A percentile compares a stretch with the other conserved stretches of the same genome.
Conservation (phyloP, 2,888 invertebrate genomes). For the Dascillus cervinus region DNA sequence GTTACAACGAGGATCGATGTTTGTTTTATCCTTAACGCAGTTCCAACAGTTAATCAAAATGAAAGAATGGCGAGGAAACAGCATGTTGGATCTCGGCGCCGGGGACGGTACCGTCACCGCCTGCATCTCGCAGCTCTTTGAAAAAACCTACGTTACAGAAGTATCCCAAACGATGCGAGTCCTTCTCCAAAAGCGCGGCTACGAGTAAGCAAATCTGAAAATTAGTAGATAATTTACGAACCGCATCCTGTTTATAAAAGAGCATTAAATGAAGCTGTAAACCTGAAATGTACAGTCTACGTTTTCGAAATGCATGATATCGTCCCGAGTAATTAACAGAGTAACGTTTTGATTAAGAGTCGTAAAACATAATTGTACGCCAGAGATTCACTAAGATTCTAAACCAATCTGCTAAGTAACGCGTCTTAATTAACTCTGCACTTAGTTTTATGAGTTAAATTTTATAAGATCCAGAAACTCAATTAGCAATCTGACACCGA, state of each 20-base stretch:
- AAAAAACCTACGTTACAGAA: slow-evolving; percentile 79
- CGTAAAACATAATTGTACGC: slow-evolving; percentile 30
- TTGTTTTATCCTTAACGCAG: slow-evolving; percentile 82
- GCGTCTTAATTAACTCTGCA: slow-evolving; percentile 34
- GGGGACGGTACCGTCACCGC: slow-evolving; percentile 93
- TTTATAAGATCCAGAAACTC: slow-evolving; percentile 30
- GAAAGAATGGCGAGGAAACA: slow-evolving; percentile 39
- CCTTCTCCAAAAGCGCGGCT: slow-evolving; percentile 67
- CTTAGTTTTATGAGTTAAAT: slow-evolving; percentile 35
- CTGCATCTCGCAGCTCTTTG: slow-evolving; percentile 66
- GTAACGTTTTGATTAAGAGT: slow-evolving; percentile 24
- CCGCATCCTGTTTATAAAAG: too few relatives aligned
- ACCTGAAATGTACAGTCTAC: too few relatives aligned
- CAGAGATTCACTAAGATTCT: slow-evolving; percentile 21
- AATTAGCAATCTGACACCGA: slow-evolving; percentile 33
- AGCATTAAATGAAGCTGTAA: too few relatives aligned
- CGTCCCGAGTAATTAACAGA: neutral
- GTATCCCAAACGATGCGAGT: slow-evolving; percentile 84
- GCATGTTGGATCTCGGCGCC: slow-evolving; percentile 82
- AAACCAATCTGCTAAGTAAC: slow-evolving; percentile 26
- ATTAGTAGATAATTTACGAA: too few relatives aligned
- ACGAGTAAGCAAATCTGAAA: slow-evolving; percentile 51
- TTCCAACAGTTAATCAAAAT: slow-evolving; percentile 56
- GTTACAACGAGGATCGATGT: slow-evolving; percentile 92
- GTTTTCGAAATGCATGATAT: neutral